Percentiles rank a stretch among this genome's conserved stretches.
Evolutionary conservation across 2,113 vertebrate species (phyloP).

Genomic region (Eurystomus gularis): DNA sequence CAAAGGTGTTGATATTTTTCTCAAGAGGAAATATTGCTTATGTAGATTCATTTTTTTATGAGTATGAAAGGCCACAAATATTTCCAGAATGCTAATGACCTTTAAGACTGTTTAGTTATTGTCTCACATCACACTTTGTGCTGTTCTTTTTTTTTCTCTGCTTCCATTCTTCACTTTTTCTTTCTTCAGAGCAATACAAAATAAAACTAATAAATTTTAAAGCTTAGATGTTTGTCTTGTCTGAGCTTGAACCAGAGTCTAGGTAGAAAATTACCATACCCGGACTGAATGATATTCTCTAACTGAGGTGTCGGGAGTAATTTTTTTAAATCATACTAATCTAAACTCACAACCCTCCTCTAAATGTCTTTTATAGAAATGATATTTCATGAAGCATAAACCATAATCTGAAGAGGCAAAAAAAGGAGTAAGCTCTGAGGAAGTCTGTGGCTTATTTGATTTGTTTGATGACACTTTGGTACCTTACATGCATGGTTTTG

Average conservation of each 20-base stretch:
- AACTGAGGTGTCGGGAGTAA: background rate
- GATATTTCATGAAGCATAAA: background rate
- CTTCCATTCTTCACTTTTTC: background rate
- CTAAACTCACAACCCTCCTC: background rate
- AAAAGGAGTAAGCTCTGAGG: background rate
- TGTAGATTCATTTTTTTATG: background rate
- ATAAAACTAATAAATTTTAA: background rate
- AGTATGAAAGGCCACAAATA: constrained; percentile 27
- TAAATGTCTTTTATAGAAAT: background rate
- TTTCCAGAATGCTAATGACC: constrained; percentile 16
- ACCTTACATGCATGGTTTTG: background rate
- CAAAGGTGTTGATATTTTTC: background rate
- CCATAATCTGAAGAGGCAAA: background rate
- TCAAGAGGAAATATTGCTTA: background rate
- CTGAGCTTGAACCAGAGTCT: background rate
- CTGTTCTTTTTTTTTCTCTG: background rate
- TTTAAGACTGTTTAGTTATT: background rate
- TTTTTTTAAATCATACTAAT: background rate
- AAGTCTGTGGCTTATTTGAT: background rate
- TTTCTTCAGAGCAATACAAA: background rate
- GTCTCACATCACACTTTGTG: background rate
- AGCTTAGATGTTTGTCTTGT: background rate
- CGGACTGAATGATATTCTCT: background rate
- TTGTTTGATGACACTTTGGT: background rate
- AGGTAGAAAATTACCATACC: background rate